Evolutionary conservation across 2,888 invertebrate genomes (phyloP), one percentile per base, ranked within the genome.

Genomic region (Octonoba sinensis): DNA sequence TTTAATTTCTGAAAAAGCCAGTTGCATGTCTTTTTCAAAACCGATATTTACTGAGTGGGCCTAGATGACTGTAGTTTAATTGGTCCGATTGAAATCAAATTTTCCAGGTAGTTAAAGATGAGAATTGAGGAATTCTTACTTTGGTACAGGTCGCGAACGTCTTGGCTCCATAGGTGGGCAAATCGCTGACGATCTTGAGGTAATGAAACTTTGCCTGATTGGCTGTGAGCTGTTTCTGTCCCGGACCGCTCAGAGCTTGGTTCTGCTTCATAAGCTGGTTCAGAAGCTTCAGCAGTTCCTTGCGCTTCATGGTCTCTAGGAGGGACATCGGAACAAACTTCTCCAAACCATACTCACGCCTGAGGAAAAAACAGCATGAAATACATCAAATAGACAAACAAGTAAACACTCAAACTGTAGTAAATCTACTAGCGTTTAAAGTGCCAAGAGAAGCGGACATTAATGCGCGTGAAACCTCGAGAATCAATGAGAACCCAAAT

Each of bases 101-200:
- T 36, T 36, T 36, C 8, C 3, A 36, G 8, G 8, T 11, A 36
- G 8, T 36, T 8, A 36, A 27, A 3, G 2, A 2, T 36, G 36
- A 6, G 36, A 36, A 8, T 36, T 36, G 36, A 4, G 36, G 36
- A 36, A 36, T 16, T 15, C 75, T 66, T 89, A 92, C 92, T 89
- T 91, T 90, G 86, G 93, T 91, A 86, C 92, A 93, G 86, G 94
- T 94, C 89, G 94, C 93, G 89, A 96, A 96, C 87, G 95, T 95
- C 89, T 96, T 95, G 78, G 96, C 96, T 70, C 96, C 96, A 89
- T 96, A 97, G 87, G 95, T 95, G 51, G 96, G 96, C 86, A 96
- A 91, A 86, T 95, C 94, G 57, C 93, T 93, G 84, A 96, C 94
- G 86, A 96, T 95, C 89, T 96, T 96, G 87, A 97, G 91, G 90